These are phyloP conservation scores for Leptonema lineaticorne DNA, from an alignment of 1,140 invertebrate genomes.

Conservation along the genomic window DNA sequence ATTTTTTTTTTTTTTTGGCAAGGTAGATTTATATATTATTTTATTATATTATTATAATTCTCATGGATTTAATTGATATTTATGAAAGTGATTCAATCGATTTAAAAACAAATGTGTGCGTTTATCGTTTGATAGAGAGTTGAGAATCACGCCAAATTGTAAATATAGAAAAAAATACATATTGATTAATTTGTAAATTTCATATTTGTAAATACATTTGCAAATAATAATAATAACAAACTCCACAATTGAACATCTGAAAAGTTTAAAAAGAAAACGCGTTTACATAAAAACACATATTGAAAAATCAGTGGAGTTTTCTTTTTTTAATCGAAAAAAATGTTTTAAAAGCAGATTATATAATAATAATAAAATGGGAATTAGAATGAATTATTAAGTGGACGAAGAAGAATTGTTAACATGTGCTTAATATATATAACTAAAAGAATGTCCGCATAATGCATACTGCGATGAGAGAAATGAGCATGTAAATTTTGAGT, in stretches of 20 bases:
- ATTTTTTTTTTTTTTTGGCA: no score
- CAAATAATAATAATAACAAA: slow-evolving; percentile 5
- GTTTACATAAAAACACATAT: slow-evolving; percentile 33
- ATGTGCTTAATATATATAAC: background rate
- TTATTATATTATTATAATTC: no score
- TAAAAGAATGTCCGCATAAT: background rate
- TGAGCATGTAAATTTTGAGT: slow-evolving; percentile 34
- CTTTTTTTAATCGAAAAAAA: background rate
- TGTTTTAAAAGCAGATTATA: background rate
- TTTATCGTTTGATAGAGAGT: slow-evolving; percentile 2
- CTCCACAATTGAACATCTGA: no score
- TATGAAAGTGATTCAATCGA: no score
- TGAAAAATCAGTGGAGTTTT: slow-evolving; percentile 29
- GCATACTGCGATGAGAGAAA: no score
- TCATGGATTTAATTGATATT: no score
- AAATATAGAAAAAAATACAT: no score
- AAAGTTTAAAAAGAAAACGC: no score
- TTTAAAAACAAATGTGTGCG: background rate
- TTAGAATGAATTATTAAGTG: background rate
- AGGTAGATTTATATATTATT: no score
- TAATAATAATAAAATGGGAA: background rate
- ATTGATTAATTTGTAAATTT: slow-evolving; percentile 20
- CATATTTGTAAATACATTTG: slow-evolving; percentile 31
- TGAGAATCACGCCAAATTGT: slow-evolving; percentile 25
- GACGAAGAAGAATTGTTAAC: background rate